phyloP scores from a whole-genome alignment of 2,113 vertebrate species.

The Circaetus gallicus region DNA sequence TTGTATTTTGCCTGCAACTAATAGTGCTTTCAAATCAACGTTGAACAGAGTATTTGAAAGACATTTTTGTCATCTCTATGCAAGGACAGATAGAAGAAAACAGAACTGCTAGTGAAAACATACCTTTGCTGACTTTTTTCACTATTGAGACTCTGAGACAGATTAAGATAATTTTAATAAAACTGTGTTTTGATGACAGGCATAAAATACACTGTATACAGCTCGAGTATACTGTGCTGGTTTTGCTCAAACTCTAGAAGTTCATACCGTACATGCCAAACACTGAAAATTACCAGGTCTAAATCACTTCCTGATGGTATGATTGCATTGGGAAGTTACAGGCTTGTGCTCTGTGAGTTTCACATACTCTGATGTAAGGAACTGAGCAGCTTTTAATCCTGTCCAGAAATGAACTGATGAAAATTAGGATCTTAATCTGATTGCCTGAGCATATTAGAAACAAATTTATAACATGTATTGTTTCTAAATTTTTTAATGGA shows the following conservation, averaged over 20 bases:
- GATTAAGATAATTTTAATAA: background rate
- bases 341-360: background rate
- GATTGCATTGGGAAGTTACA: background rate
- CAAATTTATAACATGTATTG: background rate
- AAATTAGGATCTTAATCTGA: background rate
- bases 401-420: background rate
- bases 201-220: background rate
- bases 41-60: background rate
- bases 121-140: background rate
- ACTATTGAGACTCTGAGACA: background rate
- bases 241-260: background rate
- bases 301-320: background rate
- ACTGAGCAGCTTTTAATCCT: background rate
- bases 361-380: background rate
- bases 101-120: background rate
- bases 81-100: background rate
- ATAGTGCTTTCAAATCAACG: background rate
- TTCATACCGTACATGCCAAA: background rate
- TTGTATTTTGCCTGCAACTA: background rate
- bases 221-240: accelerated
- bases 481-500: background rate
- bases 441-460: background rate
- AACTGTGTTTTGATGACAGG: background rate
- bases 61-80: background rate
- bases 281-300: background rate